Conservation (phyloP, 2,113 vertebrate species). For the Tapirus terrestris region DNA sequence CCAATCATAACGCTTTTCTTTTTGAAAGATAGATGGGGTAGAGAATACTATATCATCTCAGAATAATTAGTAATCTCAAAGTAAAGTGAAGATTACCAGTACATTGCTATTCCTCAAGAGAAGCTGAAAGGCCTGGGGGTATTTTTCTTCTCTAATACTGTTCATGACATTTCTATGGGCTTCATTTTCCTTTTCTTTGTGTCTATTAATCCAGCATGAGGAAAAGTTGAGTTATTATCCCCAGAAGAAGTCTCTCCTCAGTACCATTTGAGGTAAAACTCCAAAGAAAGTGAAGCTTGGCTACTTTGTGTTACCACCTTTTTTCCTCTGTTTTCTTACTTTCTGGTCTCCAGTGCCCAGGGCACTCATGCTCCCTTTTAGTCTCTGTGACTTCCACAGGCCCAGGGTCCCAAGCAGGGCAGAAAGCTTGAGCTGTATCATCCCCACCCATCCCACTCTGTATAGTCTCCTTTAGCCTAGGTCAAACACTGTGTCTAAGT, state of each 20-base stretch:
- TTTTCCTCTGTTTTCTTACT: background rate
- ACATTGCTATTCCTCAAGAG: background rate
- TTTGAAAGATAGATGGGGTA: background rate
- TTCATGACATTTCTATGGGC: background rate
- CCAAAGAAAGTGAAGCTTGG: background rate
- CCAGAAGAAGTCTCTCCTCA: background rate
- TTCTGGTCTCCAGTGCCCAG: background rate
- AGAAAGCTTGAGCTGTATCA: background rate
- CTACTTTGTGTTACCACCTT: background rate
- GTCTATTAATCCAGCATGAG: background rate
- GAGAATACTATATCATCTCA: background rate
- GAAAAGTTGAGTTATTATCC: background rate
- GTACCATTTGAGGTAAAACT: background rate
- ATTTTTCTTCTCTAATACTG: background rate
- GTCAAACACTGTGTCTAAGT: background rate
- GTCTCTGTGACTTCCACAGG: background rate
- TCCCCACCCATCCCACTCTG: background rate
- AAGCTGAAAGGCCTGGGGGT: background rate
- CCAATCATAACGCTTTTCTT: background rate
- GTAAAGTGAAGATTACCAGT: background rate
- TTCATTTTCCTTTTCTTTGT: background rate
- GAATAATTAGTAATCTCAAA: background rate
- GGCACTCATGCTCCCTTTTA: background rate
- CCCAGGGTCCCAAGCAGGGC: fast-evolving
- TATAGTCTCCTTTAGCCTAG: background rate